These are phyloP conservation scores for Ferdinandea cuprea DNA, from an alignment of 2,888 invertebrate genomes.

Conservation along the genomic window DNA sequence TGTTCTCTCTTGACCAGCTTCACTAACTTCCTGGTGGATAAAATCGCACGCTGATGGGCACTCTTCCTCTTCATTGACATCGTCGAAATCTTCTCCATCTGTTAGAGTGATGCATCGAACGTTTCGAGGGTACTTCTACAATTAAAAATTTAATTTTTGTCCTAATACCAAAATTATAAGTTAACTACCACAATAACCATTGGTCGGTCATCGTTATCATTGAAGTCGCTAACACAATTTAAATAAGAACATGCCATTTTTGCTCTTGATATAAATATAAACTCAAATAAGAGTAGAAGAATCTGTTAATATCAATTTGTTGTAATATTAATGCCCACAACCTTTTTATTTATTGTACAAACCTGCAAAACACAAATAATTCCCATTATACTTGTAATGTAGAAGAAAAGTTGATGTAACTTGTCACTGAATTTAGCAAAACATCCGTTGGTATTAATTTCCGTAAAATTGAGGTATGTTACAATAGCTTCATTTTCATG, in stretches of 20 bases:
- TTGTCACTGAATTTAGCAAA: constrained; percentile 55
- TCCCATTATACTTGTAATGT: neutral
- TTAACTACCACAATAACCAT: constrained; percentile 48
- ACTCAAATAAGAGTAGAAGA: neutral
- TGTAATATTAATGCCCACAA: neutral
- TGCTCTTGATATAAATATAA: neutral
- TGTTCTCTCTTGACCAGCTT: neutral
- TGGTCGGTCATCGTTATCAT: constrained; percentile 24
- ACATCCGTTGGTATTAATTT: constrained; percentile 79
- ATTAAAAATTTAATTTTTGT: neutral
- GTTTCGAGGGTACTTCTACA: constrained; percentile 53
- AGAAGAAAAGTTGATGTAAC: neutral
- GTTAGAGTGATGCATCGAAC: constrained; percentile 46
- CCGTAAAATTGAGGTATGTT: constrained; percentile 76
- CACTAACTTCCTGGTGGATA: constrained; percentile 12
- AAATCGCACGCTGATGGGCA: neutral
- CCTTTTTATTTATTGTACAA: neutral
- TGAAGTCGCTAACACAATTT: neutral
- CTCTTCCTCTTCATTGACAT: constrained; percentile 7
- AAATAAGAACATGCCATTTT: neutral
- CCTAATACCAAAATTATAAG: neutral
- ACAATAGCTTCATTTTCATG: constrained; percentile 46
- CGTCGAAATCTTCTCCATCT: constrained; percentile 43
- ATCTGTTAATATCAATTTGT: constrained; percentile 1
- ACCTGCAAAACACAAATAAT: constrained; percentile 29